Base-by-base conservation (phyloP, 2,113 vertebrate genomes). In the Casuarius casuarius region DNA sequence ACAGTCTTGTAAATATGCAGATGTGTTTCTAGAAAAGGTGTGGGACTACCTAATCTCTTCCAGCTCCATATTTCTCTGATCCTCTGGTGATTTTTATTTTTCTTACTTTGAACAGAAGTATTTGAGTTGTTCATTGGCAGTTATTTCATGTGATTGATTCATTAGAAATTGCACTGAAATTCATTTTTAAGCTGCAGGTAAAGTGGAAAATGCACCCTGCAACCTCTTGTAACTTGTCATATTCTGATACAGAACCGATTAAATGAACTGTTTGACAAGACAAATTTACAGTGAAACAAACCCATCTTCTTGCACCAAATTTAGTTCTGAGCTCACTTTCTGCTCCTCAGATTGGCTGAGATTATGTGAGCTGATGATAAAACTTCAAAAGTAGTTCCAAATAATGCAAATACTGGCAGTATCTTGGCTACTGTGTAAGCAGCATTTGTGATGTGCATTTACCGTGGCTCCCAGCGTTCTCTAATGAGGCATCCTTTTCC, bases 1-100 rank as follows among this genome's bases (percentile, higher is more conserved):
- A 20, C 44, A 82, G 56, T 58, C 75, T 76, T 65, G 70, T 91
- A 89, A 84, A 87, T 95, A 92, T 82, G 87, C 77, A 94, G 82
- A 94, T 92, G 1, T 22, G 42, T 70, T 94, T 85, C 59, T 90
- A 18, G 5, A 82, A 87, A 82, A 91, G 44, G 12, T 8, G 80
- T 54, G 59, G 23, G 35, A 62, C 62, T 40, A 33, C 3, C 6
- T 76, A 62, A 84, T 92, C 9, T 85, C 7, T 62, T 91, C 62
- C 7, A 90, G 20, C 35, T 83, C 70, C 4, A 1, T 68, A 58
- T 73, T 76, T 85, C 40, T 48, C 17, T 82, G 61, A 46, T 82
- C 20, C 44, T 92, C n/a, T 77, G 56, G 20, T 70, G 59, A n/a
- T 48, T 59, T 68, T 54, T 84, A 52, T 49, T 86, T 82, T 66